phyloP scores from a whole-genome alignment of 2,888 invertebrate species.

The Petrolisthes manimaculis region DNA sequence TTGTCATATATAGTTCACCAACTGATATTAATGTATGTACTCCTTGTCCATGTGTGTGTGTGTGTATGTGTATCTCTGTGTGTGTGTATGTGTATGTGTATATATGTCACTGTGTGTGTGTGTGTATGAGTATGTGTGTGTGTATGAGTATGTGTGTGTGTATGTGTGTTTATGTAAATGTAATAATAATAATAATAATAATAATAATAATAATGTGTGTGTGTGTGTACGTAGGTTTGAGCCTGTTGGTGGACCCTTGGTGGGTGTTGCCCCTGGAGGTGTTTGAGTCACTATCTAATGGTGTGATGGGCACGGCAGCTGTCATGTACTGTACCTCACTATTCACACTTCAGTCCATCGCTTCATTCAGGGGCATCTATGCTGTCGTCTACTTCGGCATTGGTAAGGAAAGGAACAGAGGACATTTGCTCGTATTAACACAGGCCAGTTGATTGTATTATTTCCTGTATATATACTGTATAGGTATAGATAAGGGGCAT shows the following conservation, averaged over 20 bases:
- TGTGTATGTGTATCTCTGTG: too few relatives aligned
- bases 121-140: background rate
- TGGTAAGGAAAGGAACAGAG: slow-evolving; percentile 20
- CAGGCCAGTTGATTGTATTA: too few relatives aligned
- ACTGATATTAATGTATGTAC: too few relatives aligned
- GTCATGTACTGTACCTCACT: slow-evolving; percentile 51
- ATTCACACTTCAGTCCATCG: slow-evolving; percentile 48
- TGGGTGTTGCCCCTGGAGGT: slow-evolving; percentile 47
- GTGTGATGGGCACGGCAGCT: slow-evolving; percentile 40
- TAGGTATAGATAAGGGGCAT: background rate
- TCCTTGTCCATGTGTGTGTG: too few relatives aligned
- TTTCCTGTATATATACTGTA: too few relatives aligned
- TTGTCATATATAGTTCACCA: too few relatives aligned
- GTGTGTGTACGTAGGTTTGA: slow-evolving; percentile 30
- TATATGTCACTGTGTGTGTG: background rate
- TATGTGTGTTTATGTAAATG: too few relatives aligned
- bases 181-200: background rate
- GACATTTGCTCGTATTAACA: too few relatives aligned
- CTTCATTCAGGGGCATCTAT: slow-evolving; percentile 46
- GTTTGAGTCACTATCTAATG: slow-evolving; percentile 54
- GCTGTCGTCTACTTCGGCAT: slow-evolving; percentile 33
- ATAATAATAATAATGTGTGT: background rate
- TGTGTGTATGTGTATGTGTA: background rate
- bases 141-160: too few relatives aligned
- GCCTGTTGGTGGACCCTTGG: slow-evolving; percentile 41